phyloP scores from a whole-genome alignment of 2,888 invertebrate genomes.

The Cryptus armator region DNA sequence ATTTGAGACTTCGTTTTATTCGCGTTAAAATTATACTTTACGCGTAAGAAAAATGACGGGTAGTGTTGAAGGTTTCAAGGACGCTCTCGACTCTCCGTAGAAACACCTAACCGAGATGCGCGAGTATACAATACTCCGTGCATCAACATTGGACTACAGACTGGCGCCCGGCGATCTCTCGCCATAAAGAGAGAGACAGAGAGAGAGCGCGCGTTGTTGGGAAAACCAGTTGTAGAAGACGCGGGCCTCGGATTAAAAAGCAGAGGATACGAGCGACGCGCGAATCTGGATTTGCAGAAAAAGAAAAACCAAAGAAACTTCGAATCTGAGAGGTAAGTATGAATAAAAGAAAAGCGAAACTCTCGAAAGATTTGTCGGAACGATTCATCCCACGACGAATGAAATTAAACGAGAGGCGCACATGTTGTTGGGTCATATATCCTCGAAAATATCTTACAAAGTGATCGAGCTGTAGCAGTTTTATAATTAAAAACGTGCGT shows the following conservation, averaged over 20 bases:
- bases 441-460: neutral
- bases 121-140: slow-evolving; percentile 77
- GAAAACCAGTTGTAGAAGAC: slow-evolving; percentile 69
- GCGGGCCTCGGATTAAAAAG: slow-evolving; percentile 48
- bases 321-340: slow-evolving; percentile 38
- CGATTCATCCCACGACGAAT: slow-evolving; percentile 40
- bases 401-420: neutral
- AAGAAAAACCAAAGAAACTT: slow-evolving; percentile 45
- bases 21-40: slow-evolving; percentile 20
- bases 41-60: slow-evolving; percentile 70
- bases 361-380: slow-evolving; percentile 23
- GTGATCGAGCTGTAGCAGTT: neutral
- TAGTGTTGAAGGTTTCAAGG: slow-evolving; percentile 82
- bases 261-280: slow-evolving; percentile 27
- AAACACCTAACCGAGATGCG: slow-evolving; percentile 82
- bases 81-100: slow-evolving; percentile 81
- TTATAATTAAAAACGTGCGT: no score
- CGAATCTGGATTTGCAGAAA: slow-evolving; percentile 44
- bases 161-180: neutral
- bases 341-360: slow-evolving; percentile 1
- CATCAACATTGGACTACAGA: slow-evolving; percentile 40
- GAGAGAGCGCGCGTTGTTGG: neutral
- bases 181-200: neutral
- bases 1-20: slow-evolving; percentile 73
- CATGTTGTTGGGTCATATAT: neutral